Conservation (phyloP, 2,888 invertebrate genomes). For the Chloromyia formosa region DNA sequence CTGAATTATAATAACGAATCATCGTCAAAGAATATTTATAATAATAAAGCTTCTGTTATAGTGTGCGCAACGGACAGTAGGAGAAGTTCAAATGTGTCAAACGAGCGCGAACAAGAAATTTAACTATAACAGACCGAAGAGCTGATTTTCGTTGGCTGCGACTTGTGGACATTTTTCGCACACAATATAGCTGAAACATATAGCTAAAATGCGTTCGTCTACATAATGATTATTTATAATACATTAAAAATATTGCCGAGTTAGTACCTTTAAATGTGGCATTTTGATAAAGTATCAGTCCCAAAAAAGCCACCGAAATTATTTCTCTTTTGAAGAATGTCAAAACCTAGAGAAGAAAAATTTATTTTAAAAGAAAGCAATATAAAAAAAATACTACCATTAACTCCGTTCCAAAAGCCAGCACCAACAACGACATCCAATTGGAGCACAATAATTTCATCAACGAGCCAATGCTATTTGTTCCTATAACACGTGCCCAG, state of each 20-base stretch:
- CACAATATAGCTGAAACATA: too few relatives aligned
- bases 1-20: too few relatives aligned
- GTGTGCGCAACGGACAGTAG: too few relatives aligned
- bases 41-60: too few relatives aligned
- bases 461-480: not conserved
- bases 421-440: constrained; percentile 63
- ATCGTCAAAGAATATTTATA: too few relatives aligned
- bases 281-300: constrained; percentile 31
- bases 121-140: too few relatives aligned
- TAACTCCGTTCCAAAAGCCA: constrained; percentile 57
- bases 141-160: too few relatives aligned
- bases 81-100: too few relatives aligned
- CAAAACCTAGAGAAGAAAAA: constrained; percentile 51
- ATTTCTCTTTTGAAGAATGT: constrained; percentile 58
- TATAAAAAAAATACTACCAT: constrained; percentile 50
- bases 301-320: constrained; percentile 52
- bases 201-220: too few relatives aligned
- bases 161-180: too few relatives aligned
- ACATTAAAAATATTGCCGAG: not conserved
- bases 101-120: too few relatives aligned
- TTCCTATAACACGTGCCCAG: constrained; percentile 54
- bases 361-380: not conserved
- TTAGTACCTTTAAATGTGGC: constrained; percentile 19
- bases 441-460: constrained; percentile 2
- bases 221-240: too few relatives aligned